phyloP scores from a whole-genome alignment of 2,797 vertebrate species.

The Mus minutoides region DNA sequence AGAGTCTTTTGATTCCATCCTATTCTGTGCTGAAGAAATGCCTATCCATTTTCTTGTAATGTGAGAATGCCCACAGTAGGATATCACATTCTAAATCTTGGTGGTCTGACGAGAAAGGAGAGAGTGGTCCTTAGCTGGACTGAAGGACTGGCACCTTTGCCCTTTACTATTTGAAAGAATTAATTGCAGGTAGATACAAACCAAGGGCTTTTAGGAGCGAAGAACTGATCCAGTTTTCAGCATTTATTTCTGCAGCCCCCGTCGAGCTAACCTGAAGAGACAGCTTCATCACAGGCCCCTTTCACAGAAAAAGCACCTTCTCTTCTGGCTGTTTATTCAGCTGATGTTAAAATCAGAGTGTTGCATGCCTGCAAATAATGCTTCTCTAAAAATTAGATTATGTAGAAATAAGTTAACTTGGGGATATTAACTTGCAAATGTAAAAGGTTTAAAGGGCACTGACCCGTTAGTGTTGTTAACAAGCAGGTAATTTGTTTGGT shows the following conservation, averaged over 20 bases:
- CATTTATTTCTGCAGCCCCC: background rate
- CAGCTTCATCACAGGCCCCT: background rate
- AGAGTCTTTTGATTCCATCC: background rate
- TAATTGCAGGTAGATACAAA: background rate
- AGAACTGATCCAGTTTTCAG: background rate
- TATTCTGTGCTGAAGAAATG: background rate
- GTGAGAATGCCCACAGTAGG: background rate
- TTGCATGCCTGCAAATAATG: background rate
- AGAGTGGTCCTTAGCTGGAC: background rate
- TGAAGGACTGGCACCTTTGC: background rate
- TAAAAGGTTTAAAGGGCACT: background rate
- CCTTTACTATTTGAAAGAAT: background rate
- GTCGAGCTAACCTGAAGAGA: background rate
- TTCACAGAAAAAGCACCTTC: background rate
- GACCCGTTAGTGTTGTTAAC: background rate
- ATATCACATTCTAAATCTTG: background rate
- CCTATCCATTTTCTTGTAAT: background rate
- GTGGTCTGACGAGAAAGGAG: background rate
- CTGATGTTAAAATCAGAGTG: background rate
- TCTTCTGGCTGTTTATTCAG: background rate
- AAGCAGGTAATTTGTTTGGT: no score
- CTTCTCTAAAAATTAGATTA: background rate
- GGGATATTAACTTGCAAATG: background rate
- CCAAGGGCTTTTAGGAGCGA: background rate
- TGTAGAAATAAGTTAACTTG: slow-evolving; percentile 46